phyloP scores from a whole-genome alignment of 2,113 vertebrate species.

The Sisor rabdophorus region DNA sequence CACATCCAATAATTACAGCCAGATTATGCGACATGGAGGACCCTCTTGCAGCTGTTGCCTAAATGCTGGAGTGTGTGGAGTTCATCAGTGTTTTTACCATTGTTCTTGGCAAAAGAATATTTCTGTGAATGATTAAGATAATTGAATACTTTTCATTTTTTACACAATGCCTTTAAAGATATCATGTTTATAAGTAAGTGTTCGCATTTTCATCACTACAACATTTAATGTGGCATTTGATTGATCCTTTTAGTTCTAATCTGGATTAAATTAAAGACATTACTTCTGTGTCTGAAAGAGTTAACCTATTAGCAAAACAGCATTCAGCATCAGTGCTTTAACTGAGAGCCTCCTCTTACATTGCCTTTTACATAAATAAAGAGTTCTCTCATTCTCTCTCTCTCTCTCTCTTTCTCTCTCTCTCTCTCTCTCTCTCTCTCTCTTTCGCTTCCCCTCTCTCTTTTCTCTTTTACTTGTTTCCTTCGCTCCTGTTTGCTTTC shows the following conservation, averaged over 20 bases:
- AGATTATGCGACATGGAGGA: conserved; percentile 33
- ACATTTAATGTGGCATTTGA: neutral
- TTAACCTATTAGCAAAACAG: conserved; percentile 50
- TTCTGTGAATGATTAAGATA: neutral
- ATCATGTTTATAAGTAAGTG: neutral
- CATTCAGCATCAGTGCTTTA: conserved; percentile 61
- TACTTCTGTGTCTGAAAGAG: conserved; percentile 41
- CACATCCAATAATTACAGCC: conserved; percentile 43
- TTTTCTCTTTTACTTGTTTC: conserved; percentile 62
- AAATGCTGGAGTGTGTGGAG: conserved; percentile 35
- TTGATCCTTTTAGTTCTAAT: neutral
- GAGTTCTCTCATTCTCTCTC: conserved; percentile 52
- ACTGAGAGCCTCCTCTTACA: conserved; percentile 66
- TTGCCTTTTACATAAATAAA: conserved; percentile 74
- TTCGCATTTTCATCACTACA: neutral
- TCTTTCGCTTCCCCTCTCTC: conserved; percentile 69
- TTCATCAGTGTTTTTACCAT: conserved; percentile 17
- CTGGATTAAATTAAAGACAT: conserved; percentile 8
- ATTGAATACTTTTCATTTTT: neutral
- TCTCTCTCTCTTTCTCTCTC: conserved; percentile 59
- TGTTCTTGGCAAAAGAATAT: neutral
- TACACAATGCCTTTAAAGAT: neutral
- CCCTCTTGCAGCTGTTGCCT: conserved; percentile 37
- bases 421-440: conserved; percentile 60
- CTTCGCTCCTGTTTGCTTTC: conserved; percentile 64